These are phyloP conservation scores for Brienomyrus longianalis DNA, from an alignment of 2,113 vertebrate species.

Conservation along the genomic window DNA sequence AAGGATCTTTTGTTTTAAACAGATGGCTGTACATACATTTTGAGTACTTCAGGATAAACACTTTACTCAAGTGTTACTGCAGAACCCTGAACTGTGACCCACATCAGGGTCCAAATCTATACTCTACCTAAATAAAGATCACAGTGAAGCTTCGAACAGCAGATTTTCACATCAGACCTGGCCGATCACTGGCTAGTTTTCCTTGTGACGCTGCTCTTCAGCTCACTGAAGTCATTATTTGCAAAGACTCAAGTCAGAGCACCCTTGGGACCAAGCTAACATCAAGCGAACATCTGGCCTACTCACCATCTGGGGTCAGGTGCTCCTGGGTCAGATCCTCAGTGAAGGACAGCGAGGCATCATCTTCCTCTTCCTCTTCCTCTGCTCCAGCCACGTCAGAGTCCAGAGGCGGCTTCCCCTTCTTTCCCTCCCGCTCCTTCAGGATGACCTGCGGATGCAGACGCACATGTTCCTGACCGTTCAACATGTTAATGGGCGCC, in stretches of 20 bases:
- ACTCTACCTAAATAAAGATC: not conserved
- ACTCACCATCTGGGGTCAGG: conserved; percentile 37
- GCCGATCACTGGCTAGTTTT: not conserved
- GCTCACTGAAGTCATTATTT: not conserved
- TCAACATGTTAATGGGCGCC: not conserved
- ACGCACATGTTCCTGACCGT: not conserved
- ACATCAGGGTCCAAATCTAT: not conserved
- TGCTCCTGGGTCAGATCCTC: conserved; percentile 87
- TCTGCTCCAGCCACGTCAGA: conserved; percentile 67
- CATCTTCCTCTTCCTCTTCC: conserved; percentile 71
- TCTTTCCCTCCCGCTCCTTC: conserved; percentile 95
- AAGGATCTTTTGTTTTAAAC: not conserved
- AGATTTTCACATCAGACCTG: not conserved
- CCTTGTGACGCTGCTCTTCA: not conserved
- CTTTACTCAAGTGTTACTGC: not conserved
- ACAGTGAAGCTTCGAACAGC: not conserved
- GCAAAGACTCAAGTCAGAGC: not conserved
- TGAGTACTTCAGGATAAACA: not conserved
- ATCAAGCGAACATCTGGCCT: not conserved
- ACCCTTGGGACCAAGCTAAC: not conserved
- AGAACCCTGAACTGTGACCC: not conserved
- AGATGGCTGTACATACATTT: not conserved
- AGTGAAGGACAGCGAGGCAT: conserved; percentile 61
- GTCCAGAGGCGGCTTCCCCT: conserved; percentile 76
- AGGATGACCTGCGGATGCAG: conserved; percentile 78